Conservation (phyloP, 2,797 vertebrate species). For the Sarcoramphus papa region DNA sequence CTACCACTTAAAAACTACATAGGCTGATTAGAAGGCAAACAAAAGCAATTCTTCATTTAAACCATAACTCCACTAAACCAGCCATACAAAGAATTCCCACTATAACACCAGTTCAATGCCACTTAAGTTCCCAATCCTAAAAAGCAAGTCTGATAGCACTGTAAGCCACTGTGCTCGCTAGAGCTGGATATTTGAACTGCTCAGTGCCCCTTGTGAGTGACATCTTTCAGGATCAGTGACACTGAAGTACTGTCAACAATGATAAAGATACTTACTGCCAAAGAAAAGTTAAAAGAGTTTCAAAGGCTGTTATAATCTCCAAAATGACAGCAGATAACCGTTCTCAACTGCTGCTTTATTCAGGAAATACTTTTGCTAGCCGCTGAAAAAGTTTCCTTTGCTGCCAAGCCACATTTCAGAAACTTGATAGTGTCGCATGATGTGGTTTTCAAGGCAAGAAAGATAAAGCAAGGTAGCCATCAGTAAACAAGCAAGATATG, state of each 20-base stretch:
- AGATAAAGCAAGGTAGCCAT: neutral
- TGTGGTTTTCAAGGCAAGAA: neutral
- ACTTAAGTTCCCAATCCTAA: neutral
- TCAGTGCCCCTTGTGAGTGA: neutral
- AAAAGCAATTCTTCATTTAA: neutral
- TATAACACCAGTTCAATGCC: neutral
- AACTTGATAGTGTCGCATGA: neutral
- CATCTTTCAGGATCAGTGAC: neutral
- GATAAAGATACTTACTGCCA: neutral
- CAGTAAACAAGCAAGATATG: neutral
- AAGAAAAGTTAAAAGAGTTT: neutral
- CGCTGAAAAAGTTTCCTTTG: neutral
- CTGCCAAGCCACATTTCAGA: slow-evolving; percentile 1
- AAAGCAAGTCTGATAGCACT: neutral
- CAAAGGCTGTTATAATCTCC: neutral
- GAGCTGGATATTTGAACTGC: neutral
- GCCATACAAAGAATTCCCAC: neutral
- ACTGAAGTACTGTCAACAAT: fast-evolving
- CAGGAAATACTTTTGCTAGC: neutral
- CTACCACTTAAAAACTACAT: neutral
- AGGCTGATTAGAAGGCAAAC: neutral
- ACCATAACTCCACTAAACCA: neutral
- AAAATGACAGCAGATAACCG: neutral
- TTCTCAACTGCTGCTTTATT: neutral
- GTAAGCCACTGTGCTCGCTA: neutral